Evolutionary conservation across 2,797 vertebrate genomes (phyloP), one percentile per base, ranked within the genome.

Genomic region (Gobio occitaniae): DNA sequence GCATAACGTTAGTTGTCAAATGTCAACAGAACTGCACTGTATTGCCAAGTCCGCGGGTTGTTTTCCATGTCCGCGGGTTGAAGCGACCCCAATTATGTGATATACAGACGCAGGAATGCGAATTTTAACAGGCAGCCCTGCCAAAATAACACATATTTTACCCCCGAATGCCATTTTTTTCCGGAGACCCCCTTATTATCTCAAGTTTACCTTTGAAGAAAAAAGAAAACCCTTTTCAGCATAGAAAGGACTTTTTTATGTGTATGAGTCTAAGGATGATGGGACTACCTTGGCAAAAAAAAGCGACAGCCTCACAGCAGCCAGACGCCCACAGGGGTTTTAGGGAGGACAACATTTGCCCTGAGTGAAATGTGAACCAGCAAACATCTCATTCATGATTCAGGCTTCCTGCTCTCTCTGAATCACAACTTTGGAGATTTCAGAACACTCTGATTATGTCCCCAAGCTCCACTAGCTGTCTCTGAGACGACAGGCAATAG

Each of bases 351-450:
- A 71, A 17, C 10, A 3, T 65, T 74, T 80, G 41, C 69, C 77
- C 44, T 41, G n/a, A 65, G 76, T 85, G 68, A 85, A 79, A 74
- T 29, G 54, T 80, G 32, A 85, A 72, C 54, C 68, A 63, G 52
- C 74, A 78, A 84, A 84, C 38, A 76, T 78, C 77, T 85, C 77
- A 85, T 85, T 80, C 77, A 85, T 85, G 77, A 85, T 85, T 85
- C 54, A 79, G 44, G 44, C 29, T 36, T 80, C 76, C 68, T 63
- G 56, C 19, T 79, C 76, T 61, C 66, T 61, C 66, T 78, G 68
- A 79, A 72, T 13, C 76, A 85, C 41, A 63, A 44, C 76, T 72
- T 52, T 80, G 54, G 69, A 65, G 83, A 65, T 79, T 56, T 80
- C 56, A 80, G 21, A 80, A 16, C 52, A 41, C 44, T 79, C 76